Base-by-base conservation (phyloP, 2,888 invertebrate genomes). In the Eugnorisma glareosa region DNA sequence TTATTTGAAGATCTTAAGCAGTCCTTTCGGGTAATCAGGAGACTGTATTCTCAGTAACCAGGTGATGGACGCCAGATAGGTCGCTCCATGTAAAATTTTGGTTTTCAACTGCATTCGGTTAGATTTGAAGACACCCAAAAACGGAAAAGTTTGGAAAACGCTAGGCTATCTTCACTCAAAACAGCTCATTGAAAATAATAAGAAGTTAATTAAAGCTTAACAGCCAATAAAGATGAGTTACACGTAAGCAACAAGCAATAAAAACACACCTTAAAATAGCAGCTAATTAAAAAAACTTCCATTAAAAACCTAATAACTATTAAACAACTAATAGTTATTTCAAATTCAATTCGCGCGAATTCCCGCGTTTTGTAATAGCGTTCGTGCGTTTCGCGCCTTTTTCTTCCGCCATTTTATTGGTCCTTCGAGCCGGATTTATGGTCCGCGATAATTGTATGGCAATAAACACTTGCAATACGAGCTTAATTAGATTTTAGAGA, bases 351-450 rank as follows among this genome's bases (percentile, higher is more conserved):
- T 80, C 51, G 76, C 59, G 31, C 70, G 73, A 80, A 81, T 84
- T 75, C 81, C 67, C 75, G 82, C 77, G 81, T 81, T 86, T 86
- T 84, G 83, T 87, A 89, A 90, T 86, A 86, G 86, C 85, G 86
- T 81, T 81, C 84, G 88, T 89, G 87, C 87, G 85, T 89, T 90
- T 90, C 89, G 88, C 89, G 90, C 89, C 89, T 86, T 89, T 91
- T 90, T 90, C 89, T 89, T 89, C 91, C 89, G 90, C 90, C 90
- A 91, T 92, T 94, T 89, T 94, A 94, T 93, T 93, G 92, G 93
- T 92, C 93, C 93, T 93, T 84, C 91, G 92, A 92, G 93, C 87
- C 88, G 90, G 92, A 94, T 94, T 94, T 93, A 94, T 91, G 87
- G 88, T 75, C 81, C 84, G 89, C 91, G 89, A 91, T 92, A 93